Evolutionary conservation across 2,113 vertebrate genomes (phyloP).

Genomic region (Xiphophorus maculatus): DNA sequence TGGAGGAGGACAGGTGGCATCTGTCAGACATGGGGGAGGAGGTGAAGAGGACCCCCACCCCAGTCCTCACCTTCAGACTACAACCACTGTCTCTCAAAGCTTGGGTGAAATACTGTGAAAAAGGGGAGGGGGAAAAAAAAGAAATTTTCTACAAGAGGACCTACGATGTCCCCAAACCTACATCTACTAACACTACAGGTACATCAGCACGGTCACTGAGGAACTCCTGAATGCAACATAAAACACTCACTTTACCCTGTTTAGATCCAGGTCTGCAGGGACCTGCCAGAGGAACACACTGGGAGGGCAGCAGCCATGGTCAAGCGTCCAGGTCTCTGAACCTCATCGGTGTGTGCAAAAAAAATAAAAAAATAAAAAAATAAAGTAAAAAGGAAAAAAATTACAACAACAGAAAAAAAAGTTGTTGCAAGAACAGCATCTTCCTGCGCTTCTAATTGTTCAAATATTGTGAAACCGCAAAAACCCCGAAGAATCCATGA

Average conservation of each 20-base stretch:
- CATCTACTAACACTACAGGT: conserved; percentile 78
- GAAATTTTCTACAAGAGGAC: conserved; percentile 84
- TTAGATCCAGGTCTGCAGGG: conserved; percentile 85
- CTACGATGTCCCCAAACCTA: conserved; percentile 82
- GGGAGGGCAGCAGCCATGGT: conserved; percentile 64
- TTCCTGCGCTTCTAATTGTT: conserved; percentile 61
- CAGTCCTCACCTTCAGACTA: conserved; percentile 82
- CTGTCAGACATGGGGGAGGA: conserved; percentile 23
- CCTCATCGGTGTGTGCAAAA: conserved; percentile 68
- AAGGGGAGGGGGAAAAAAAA: conserved; percentile 62
- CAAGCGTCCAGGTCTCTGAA: conserved; percentile 48
- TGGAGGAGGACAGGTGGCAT: conserved; percentile 35
- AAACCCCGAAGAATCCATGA: conserved; percentile 33
- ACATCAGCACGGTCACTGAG: conserved; percentile 87
- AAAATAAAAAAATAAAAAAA: conserved; percentile 62
- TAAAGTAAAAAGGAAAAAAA: conserved; percentile 47
- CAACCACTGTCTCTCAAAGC: conserved; percentile 60
- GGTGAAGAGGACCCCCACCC: conserved; percentile 4
- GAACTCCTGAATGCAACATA: conserved; percentile 79
- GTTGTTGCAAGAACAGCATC: conserved; percentile 64
- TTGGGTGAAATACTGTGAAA: conserved; percentile 35
- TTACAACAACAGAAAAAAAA: conserved; percentile 58
- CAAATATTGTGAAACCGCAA: conserved; percentile 34
- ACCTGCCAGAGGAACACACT: conserved; percentile 84
- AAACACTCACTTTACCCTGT: conserved; percentile 97